Base-by-base conservation (phyloP, 2,797 vertebrate species). In the Serranus cabrilla region DNA sequence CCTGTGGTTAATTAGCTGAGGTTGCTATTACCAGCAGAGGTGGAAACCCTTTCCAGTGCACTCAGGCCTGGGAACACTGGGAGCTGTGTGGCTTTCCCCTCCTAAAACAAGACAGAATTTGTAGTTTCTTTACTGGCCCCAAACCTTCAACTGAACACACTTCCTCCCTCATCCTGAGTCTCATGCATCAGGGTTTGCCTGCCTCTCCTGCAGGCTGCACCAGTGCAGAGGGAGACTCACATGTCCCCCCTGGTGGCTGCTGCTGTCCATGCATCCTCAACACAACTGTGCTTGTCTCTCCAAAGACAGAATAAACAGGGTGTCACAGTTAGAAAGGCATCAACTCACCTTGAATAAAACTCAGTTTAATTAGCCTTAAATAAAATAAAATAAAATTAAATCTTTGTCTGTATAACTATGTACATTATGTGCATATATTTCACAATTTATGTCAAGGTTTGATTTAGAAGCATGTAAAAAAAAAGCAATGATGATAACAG, bases 161-260 rank as follows among this genome's bases (percentile, higher is more conserved):
- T 63, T 67, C 47, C 45, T 80, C 34, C 13, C 37, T 71, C 65
- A 37, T 23, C 52, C 68, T 55, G 58, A 70, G 51, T 62, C 27
- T 7, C 34, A 78, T 18, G 27, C 67, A 74, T 61, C 57, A 68
- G 45, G n/a, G 54, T 74, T 10, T 58, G n/a, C 13, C 46, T 39
- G 10, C 31, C 5, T 51, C 12, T 46, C n/a, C 70, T 80, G 47
- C 55, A 59, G 50, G 20, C 63, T 67, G 72, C 45, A 40, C 2
- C 11, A 17, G 2, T 2, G 3, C 21, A 55, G 21, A 46, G 4
- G 5, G 18, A 75, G 83, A 88, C 87, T 75, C 89, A 89, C 52
- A 88, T 1, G 87, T 82, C 84, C 95, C 93, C 90, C 91, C 94
- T 93, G 74, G 92, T 95, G 95, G 94, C 50, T 14, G 39, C 8